Base-by-base conservation (phyloP, 2,797 vertebrate genomes). In the Chanos chanos region DNA sequence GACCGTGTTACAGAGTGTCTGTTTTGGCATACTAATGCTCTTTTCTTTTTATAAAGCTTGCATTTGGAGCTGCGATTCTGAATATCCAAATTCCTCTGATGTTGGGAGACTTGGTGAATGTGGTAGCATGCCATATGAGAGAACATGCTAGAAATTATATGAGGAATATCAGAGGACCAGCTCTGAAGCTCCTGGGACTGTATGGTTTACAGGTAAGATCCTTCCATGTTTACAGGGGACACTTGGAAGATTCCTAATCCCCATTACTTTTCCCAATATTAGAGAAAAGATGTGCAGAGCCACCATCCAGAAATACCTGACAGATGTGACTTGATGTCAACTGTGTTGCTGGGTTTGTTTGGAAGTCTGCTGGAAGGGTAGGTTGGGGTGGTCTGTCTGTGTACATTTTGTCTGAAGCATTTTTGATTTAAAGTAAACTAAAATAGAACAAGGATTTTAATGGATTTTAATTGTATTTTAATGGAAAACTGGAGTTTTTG, bases 21-120 rank as follows among this genome's bases (percentile, higher is more conserved):
- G 5, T 49, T n/a, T 37, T 25, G 24, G 44, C 52, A 0, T 28
- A 22, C 22, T 56, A 19, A 67, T 34, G 0, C 1, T 63, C 18
- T 48, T 50, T 52, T 28, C 13, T 7, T 25, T 1, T 33, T 44
- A 68, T 24, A 1, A 77, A 99, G 96, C 87, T 97, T 72, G 94
- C 96, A 0, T 89, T 97, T 66, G 93, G 87, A 0, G 92, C 93
- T 0, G 95, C 95, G 0, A 72, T 96, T 30, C 83, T 94, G 71
- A 97, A 97, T 1, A 92, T 97, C 60, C 91, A 86, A 70, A 94
- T 99, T 66, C 95, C 96, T 0, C 62, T 95, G 61, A 89, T 96
- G 72, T 87, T 99, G 49, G 96, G 96, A 1, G 85, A 94, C 47
- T 80, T 99, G 81, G 95, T 97, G 56, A 92, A 99, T 28, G 89